Evolutionary conservation across 2,888 invertebrate genomes (phyloP), one percentile per base, ranked within the genome.

Genomic region (Blera fallax): DNA sequence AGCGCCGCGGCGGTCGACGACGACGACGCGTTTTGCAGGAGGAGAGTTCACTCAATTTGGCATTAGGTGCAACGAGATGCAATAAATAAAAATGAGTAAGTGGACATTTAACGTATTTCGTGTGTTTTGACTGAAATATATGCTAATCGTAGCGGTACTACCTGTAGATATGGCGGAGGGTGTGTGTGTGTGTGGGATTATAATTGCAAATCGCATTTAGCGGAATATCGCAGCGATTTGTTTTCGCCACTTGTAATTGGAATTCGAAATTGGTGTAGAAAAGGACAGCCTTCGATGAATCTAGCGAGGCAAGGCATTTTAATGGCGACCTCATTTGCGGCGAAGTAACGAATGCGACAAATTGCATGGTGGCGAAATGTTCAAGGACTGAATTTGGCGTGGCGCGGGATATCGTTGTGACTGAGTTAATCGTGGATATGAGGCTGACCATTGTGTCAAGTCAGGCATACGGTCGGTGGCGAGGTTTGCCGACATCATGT

Each of bases 11-110:
- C 10, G 8, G 14, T 6, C 16, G 27, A 50, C 48, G 29, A 21
- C 37, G 64, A 27, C 7, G 32, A 65, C 29, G 40, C 27, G 34
- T 34, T 34, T 34, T 52, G 73, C 58, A 32, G 69, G 62, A 45
- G 79, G 69, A 64, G 81, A 76, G 79, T 73, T 84, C 73, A 78
- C 72, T 60, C 65, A 64, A 73, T 79, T 79, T 78, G 74, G 69
- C 69, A 84, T 84, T 84, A 84, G 73, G 79, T 84, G 79, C 79
- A 84, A 79, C 56, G 69, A 79, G 69, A 43, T 79, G 83, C 64
- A 84, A 84, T 84, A 84, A 84, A 84, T 84, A 79, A 79, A 73
- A 73, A 73, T 79, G 79, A 79, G 45, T 84, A 84, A 84, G 79
- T 84, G 79, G 67, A 79, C 79, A 79, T 79, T 79, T 84, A 69